Evolutionary conservation across 1,140 invertebrate species (phyloP).

Genomic region (Zaprionus inermis): DNA sequence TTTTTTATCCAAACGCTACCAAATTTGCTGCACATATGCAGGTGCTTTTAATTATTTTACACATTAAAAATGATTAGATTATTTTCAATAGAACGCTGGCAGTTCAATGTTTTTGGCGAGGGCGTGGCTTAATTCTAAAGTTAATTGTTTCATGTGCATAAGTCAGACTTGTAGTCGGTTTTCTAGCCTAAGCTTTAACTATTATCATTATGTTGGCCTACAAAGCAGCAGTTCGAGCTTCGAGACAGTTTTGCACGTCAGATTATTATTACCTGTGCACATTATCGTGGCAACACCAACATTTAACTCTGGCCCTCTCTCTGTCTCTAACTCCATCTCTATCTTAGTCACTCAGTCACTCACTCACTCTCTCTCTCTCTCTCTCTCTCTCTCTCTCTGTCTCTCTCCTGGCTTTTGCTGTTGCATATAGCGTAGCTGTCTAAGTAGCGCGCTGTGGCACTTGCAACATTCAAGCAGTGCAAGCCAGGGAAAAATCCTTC

Average conservation of each 20-base stretch:
- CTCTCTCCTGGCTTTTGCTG: background rate
- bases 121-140: too few species aligned
- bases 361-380: background rate
- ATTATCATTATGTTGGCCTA: background rate
- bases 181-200: too few species aligned
- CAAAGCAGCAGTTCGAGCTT: background rate
- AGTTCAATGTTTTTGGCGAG: too few species aligned
- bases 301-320: constrained; percentile 5
- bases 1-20: too few species aligned
- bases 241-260: background rate
- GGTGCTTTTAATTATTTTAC: too few species aligned
- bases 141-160: too few species aligned
- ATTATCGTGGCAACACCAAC: constrained; percentile 22
- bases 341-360: too few species aligned
- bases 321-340: too few species aligned
- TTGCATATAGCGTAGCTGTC: constrained; percentile 11
- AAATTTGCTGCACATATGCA: too few species aligned
- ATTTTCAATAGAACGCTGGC: too few species aligned
- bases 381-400: background rate
- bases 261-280: constrained; percentile 31
- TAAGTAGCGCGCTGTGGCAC: constrained; percentile 36
- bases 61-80: too few species aligned
- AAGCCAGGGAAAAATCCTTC: constrained; percentile 64
- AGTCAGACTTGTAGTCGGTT: too few species aligned
- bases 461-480: constrained; percentile 37